phyloP scores from a whole-genome alignment of 2,797 vertebrate genomes.

The Benthosema pterotum region DNA sequence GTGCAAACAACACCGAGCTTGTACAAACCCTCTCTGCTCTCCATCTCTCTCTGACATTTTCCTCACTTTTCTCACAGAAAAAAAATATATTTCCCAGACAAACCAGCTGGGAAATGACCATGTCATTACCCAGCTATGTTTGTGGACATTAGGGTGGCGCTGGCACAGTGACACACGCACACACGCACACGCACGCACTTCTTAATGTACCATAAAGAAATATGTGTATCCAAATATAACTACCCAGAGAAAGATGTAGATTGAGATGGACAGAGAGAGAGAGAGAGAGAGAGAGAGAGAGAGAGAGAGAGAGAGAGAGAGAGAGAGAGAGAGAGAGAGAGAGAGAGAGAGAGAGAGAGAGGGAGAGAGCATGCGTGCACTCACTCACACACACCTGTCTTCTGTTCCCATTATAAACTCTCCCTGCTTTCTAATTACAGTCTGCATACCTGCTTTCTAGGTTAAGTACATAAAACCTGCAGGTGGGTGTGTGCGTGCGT shows the following conservation, averaged over 20 bases:
- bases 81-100: constrained; percentile 9
- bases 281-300: background rate
- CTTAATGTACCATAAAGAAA: constrained; percentile 1
- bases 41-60: background rate
- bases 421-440: background rate
- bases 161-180: background rate
- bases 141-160: constrained; percentile 7
- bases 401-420: background rate
- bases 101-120: constrained; percentile 32
- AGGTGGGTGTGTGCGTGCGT: background rate
- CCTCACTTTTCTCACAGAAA: background rate
- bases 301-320: background rate
- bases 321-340: background rate
- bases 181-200: constrained; percentile 9
- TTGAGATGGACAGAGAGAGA: background rate
- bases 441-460: background rate
- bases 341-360: no score
- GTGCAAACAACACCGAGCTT: no score
- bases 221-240: background rate
- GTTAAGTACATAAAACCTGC: constrained; percentile 11
- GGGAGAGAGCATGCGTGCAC: background rate
- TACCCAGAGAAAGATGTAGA: background rate
- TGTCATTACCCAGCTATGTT: constrained; percentile 37
- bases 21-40: no score
- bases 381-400: background rate